phyloP scores from a whole-genome alignment of 2,888 invertebrate genomes.

The Pristionchus entomophagus region DNA sequence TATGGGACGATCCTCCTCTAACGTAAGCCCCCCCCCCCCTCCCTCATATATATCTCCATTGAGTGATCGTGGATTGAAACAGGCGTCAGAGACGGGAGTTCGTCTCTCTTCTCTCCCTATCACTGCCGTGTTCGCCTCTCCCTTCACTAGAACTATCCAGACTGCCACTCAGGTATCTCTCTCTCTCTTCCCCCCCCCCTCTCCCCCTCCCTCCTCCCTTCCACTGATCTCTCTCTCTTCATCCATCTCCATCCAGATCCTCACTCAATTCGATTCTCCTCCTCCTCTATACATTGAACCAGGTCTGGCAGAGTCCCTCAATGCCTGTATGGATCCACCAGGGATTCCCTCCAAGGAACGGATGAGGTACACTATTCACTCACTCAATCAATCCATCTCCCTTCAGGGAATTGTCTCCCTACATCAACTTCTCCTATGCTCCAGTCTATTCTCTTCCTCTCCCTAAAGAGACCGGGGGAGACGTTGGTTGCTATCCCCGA shows the following conservation, averaged over 20 bases:
- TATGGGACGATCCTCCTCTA: constrained; percentile 72
- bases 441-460: constrained; percentile 61
- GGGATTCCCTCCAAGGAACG: constrained; percentile 57
- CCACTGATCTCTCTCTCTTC: too few relatives aligned
- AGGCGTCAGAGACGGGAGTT: constrained; percentile 69
- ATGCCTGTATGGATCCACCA: constrained; percentile 62
- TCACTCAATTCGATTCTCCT: constrained; percentile 4
- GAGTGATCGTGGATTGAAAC: constrained; percentile 67
- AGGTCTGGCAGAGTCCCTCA: constrained; percentile 70
- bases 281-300: constrained; percentile 67
- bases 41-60: constrained; percentile 17
- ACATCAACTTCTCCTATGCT: constrained; percentile 64
- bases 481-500: constrained; percentile 59
- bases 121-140: constrained; percentile 68
- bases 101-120: constrained; percentile 62
- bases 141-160: constrained; percentile 72
- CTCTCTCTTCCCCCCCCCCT: background rate
- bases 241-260: background rate
- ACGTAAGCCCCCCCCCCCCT: constrained; percentile 55
- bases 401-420: constrained; percentile 54
- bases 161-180: constrained; percentile 69
- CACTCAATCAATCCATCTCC: too few relatives aligned
- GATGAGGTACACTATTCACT: constrained; percentile 45
- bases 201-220: constrained; percentile 17
- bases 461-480: constrained; percentile 58